phyloP scores from a whole-genome alignment of 2,113 vertebrate species.

The Papio anubis region DNA sequence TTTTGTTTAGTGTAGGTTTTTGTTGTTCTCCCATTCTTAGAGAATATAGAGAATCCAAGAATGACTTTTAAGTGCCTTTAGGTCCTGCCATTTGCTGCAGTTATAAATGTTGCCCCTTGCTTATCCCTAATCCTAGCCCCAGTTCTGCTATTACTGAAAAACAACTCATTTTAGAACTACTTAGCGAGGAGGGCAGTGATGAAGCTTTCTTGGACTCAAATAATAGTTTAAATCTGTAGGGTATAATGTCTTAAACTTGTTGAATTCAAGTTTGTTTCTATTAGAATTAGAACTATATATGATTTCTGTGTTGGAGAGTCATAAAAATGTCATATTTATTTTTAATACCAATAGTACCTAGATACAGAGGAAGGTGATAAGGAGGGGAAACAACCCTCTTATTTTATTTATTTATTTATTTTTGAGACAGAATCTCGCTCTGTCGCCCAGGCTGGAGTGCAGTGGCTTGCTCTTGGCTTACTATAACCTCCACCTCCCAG shows the following conservation, averaged over 20 bases:
- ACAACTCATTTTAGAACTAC: neutral
- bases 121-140: neutral
- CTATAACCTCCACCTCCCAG: no score
- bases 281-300: neutral
- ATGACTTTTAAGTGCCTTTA: neutral
- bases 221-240: neutral
- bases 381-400: neutral
- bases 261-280: slow-evolving; percentile 12
- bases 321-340: neutral
- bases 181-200: neutral
- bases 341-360: neutral
- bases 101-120: neutral
- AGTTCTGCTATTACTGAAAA: neutral
- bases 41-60: neutral
- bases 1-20: neutral
- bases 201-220: neutral
- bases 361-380: neutral
- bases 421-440: no score
- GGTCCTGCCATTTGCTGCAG: neutral
- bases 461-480: no score
- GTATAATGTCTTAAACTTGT: neutral
- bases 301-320: neutral
- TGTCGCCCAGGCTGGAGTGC: no score
- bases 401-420: no score
- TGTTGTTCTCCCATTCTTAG: neutral